Evolutionary conservation across 2,888 invertebrate genomes (phyloP).

Genomic region (Himalopsyche kuldschensis): DNA sequence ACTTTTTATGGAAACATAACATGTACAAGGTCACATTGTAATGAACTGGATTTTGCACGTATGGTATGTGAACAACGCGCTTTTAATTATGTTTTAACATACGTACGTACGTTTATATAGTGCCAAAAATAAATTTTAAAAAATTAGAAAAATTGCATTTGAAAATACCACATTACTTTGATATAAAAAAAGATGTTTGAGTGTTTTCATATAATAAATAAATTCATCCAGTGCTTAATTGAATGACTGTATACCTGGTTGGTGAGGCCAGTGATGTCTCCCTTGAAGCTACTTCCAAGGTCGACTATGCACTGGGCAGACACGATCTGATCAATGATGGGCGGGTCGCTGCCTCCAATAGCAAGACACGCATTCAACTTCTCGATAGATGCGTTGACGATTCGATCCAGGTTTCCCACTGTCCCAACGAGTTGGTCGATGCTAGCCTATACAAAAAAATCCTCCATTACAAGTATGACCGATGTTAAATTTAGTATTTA

Average conservation of each 20-base stretch:
- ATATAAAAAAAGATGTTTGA: too few species aligned
- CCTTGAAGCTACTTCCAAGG: neutral
- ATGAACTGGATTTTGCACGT: too few species aligned
- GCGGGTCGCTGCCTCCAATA: neutral
- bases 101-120: too few species aligned
- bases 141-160: too few species aligned
- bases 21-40: too few species aligned
- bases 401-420: neutral
- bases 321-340: neutral
- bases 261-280: neutral
- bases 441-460: neutral
- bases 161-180: too few species aligned
- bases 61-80: too few species aligned
- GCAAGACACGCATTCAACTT: neutral
- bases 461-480: neutral
- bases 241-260: neutral
- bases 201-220: too few species aligned
- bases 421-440: neutral
- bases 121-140: too few species aligned
- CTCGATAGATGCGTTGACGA: neutral
- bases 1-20: too few species aligned
- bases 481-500: too few species aligned
- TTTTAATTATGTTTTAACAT: too few species aligned
- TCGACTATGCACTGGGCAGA: slow-evolving; percentile 5
- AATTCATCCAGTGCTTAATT: neutral